Evolutionary conservation across 1,140 invertebrate species (phyloP).

Genomic region (Fopius arisanus): DNA sequence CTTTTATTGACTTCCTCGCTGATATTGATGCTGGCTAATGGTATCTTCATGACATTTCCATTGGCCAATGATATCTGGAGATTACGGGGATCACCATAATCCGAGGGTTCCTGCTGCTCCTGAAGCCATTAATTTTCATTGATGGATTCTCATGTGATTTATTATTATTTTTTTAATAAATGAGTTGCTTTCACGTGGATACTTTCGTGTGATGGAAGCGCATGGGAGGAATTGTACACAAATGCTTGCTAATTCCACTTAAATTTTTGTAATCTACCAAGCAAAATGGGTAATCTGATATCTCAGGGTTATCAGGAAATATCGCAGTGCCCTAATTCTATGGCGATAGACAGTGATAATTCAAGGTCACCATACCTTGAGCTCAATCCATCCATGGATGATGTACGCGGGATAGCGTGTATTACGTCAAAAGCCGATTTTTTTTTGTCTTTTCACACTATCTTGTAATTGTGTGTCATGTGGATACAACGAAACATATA

Average conservation of each 20-base stretch:
- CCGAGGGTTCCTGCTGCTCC: conserved; percentile 57
- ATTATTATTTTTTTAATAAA: too few species aligned
- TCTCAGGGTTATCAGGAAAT: background rate
- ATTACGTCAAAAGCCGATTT: conserved; percentile 14
- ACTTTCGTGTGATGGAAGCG: background rate
- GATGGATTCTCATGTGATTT: background rate
- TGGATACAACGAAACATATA: background rate
- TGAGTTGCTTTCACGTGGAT: background rate
- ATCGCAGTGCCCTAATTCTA: background rate
- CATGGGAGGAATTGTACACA: background rate
- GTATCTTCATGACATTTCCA: conserved; percentile 92
- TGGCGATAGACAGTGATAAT: background rate
- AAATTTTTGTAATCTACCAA: background rate
- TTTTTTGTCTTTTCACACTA: background rate
- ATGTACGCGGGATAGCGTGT: conserved; percentile 8
- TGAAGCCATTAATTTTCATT: conserved; percentile 30
- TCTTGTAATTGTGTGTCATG: background rate
- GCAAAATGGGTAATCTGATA: background rate
- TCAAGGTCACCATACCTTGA: conserved; percentile 6
- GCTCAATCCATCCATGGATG: conserved; percentile 2
- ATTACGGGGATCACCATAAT: conserved; percentile 67
- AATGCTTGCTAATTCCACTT: background rate
- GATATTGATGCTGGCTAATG: conserved; percentile 87
- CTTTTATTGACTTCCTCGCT: conserved; percentile 93
- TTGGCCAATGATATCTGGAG: conserved; percentile 88